A percentile compares a stretch with the other conserved stretches of the same genome.
Conservation (phyloP, 2,888 invertebrate genomes). For the Myathropa florea region DNA sequence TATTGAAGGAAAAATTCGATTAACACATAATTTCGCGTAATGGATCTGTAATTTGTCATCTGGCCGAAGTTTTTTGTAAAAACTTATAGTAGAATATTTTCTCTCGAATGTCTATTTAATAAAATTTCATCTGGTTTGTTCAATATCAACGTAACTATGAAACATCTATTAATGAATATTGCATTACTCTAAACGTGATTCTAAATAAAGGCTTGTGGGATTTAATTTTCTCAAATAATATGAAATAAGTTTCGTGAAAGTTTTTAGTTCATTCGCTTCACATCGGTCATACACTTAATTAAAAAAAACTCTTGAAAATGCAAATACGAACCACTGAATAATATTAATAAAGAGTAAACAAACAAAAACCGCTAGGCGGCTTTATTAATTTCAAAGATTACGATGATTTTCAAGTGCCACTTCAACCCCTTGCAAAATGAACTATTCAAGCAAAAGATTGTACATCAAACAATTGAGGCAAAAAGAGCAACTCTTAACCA, state of each 20-base stretch:
- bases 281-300: not conserved
- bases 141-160: no score
- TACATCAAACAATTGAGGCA: not conserved
- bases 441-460: not conserved
- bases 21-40: no score
- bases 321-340: not conserved
- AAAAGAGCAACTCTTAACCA: not conserved
- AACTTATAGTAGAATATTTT: no score
- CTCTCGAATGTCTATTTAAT: no score
- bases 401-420: not conserved
- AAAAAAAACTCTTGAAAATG: not conserved
- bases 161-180: no score
- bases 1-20: no score
- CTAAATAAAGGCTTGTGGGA: no score
- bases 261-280: not conserved
- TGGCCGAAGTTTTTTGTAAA: no score
- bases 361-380: not conserved
- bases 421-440: not conserved
- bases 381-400: not conserved
- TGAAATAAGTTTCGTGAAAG: not conserved
- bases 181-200: no score
- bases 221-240: not conserved
- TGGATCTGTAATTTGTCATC: no score
- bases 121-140: no score
- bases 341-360: not conserved